Evolutionary conservation across 2,888 invertebrate species (phyloP), one percentile per base, ranked within the genome.

Genomic region (Hirtodrosophila confusa): DNA sequence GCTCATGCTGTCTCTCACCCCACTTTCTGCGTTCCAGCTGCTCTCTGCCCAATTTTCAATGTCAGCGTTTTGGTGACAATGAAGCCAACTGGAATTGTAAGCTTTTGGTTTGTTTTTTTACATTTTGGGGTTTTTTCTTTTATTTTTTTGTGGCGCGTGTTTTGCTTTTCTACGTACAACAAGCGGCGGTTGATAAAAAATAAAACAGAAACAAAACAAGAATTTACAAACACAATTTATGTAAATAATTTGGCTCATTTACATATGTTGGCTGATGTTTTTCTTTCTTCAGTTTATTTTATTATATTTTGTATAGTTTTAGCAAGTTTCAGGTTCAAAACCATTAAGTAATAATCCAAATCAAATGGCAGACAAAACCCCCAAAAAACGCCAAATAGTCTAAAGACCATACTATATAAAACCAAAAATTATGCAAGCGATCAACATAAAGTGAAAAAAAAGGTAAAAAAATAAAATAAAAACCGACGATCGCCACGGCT

Each of bases 271-370:
- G 64, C 54, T 39, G 27, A 24, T 50, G 56, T 40, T 40, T 45
- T 57, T 24, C 53, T 36, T 36, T 24, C 54, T 39, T 50, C 11
- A 37, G 41, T 33, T 24, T 17, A 17, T 17, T 17, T 17, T 10
- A 51, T 41, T 12, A 39, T 40, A 35, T 45, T 58, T 69, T 29
- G 11, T 56, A 36, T 44, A 56, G 37, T 50, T 55, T 51, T 57
- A 54, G 51, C 61, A 44, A 66, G 62, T 85, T 82, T 82, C 82
- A 82, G 82, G 82, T 85, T 82, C 82, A 82, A 82, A 85, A 79
- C 82, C 75, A 82, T 82, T 82, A 82, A 85, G 82, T 82, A 82
- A 82, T 82, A 82, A 85, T 70, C 77, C 82, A 82, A 82, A 82
- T 82, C 82, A 85, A 82, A 82, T 60, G 58, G 24, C 53, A 17